Base-by-base conservation (phyloP, 2,113 vertebrate genomes). In the Neofelis nebulosa region DNA sequence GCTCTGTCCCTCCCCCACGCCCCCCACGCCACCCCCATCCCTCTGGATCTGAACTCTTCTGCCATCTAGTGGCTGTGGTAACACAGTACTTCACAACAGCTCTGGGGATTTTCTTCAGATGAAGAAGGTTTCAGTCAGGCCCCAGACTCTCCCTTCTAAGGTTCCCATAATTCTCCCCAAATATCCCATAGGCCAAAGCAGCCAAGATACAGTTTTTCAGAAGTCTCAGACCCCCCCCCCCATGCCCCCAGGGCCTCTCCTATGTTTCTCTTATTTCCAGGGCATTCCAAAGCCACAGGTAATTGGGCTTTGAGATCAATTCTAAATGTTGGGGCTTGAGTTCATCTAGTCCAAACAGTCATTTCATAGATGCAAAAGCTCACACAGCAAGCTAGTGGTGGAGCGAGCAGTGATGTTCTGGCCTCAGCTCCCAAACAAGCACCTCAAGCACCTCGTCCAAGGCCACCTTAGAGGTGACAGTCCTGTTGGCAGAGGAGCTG, bases 61-160 rank as follows among this genome's bases (percentile, higher is more conserved):
- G 95, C 92, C 97, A 93, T 83, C 97, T 97, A 76, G 92, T 96
- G 97, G 92, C 81, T 48, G 18, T 33, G 36, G 55, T 83, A 14
- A 63, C 68, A 19, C 55, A 71, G 11, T 57, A 27, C 89, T 63
- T 81, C 89, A 80, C 55, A 48, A n/a, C n/a, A 45, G 73, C 36
- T 52, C 41, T 2, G 31, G 57, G 50, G 48, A 63, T 66, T 91
- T 57, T 84, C 61, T 36, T 21, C 8, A 6, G 23, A 57, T 31
- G 19, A 16, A 15, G 9, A 7, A 71, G 27, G 45, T 50, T 92
- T 69, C 52, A 29, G 80, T 61, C 36, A 15, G 33, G 5, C 13
- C 66, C 55, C 8, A 73, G 16, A 4, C 25, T 38, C 57, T 90
- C 55, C 45, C 65, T 76, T 80, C 61, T 76, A 41, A 66, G 45